phyloP scores from a whole-genome alignment of 2,888 invertebrate species.

The Callinectes sapidus region DNA sequence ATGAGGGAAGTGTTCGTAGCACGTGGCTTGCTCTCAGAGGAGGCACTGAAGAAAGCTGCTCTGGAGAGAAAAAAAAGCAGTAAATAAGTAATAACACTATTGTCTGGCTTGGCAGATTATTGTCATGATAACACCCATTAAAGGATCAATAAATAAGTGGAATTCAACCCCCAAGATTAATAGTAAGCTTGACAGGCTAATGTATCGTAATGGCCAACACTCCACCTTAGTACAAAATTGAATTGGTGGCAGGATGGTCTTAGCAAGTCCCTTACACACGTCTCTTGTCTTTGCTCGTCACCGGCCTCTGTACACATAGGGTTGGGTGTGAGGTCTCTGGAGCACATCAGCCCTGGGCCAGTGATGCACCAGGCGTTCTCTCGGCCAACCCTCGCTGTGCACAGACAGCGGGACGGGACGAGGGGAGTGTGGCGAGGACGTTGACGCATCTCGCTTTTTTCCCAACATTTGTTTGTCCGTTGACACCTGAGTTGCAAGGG shows the following conservation, averaged over 20 bases:
- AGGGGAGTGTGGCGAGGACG: background rate
- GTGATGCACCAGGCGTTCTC: background rate
- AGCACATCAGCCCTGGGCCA: background rate
- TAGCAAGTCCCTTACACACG: background rate
- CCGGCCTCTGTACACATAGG: background rate
- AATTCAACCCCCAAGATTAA: background rate
- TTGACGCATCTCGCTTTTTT: slow-evolving; percentile 6
- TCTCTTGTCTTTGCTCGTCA: background rate
- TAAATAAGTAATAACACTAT: background rate
- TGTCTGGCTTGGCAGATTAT: background rate
- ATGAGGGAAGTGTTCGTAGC: slow-evolving; percentile 66
- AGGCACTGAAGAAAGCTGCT: slow-evolving; percentile 47
- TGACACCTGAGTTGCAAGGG: slow-evolving; percentile 35
- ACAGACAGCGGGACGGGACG: background rate
- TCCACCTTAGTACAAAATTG: slow-evolving; percentile 32
- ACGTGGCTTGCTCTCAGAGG: slow-evolving; percentile 43
- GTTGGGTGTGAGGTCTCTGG: background rate
- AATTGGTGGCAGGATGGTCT: slow-evolving; percentile 38
- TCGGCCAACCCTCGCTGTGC: background rate
- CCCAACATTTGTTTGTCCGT: background rate
- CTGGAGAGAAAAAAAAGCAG: background rate
- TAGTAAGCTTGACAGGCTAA: slow-evolving; percentile 28
- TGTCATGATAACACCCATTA: background rate
- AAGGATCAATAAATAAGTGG: background rate
- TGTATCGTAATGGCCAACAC: background rate